These are phyloP conservation scores for Tadarida brasiliensis DNA, from an alignment of 2,797 vertebrate species.

Conservation along the genomic window DNA sequence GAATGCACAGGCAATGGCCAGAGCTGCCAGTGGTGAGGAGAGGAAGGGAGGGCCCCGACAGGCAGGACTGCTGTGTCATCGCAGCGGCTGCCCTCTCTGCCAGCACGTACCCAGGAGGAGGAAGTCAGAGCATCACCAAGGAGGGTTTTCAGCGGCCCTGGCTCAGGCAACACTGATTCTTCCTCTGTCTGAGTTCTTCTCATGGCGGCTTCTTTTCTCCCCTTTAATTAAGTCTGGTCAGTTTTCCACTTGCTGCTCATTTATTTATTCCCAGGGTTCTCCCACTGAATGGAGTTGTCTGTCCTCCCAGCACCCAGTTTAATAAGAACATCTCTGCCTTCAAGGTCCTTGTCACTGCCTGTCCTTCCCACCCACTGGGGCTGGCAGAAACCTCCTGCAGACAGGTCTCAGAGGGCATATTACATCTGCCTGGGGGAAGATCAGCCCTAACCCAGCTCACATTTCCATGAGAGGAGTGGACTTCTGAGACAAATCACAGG, in stretches of 20 bases:
- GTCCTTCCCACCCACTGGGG: background rate
- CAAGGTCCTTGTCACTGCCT: background rate
- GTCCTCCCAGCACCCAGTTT: background rate
- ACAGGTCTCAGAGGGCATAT: no score
- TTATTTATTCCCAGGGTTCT: background rate
- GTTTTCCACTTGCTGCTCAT: background rate
- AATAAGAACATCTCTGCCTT: background rate
- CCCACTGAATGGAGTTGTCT: background rate
- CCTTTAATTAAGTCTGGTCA: background rate
- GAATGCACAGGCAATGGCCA: background rate
- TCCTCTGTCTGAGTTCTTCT: background rate
- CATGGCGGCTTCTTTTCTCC: background rate
- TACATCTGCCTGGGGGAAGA: background rate
- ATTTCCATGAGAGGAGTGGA: background rate
- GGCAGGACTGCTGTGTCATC: accelerated
- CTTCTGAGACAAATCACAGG: background rate
- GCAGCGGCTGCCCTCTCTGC: accelerated
- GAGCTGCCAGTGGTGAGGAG: background rate
- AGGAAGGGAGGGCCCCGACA: accelerated
- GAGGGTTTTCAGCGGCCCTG: background rate
- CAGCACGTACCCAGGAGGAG: background rate
- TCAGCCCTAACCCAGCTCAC: background rate
- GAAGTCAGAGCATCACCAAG: accelerated
- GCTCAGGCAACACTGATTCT: no score
- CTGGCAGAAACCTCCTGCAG: background rate